Base-by-base conservation (phyloP, 2,113 vertebrate species). In the Tursiops truncatus region DNA sequence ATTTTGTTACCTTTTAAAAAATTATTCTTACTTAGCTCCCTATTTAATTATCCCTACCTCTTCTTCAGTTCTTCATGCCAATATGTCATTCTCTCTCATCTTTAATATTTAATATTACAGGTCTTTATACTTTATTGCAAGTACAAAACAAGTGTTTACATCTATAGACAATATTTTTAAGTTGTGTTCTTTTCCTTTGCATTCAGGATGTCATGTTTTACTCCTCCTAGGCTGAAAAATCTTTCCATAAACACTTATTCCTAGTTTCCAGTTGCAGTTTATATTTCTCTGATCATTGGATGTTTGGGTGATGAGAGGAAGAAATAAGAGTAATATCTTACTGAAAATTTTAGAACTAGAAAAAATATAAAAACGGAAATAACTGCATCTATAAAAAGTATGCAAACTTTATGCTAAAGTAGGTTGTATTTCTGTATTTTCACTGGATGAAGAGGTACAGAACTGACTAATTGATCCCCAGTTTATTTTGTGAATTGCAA, bases 401-500 rank as follows among this genome's bases (percentile, higher is more conserved):
- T 76, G 89, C 18, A 62, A 53, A 62, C 26, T 73, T 47, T 91
- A 41, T 47, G 28, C 9, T 41, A 60, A 62, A 76, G 83, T 80
- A 41, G 15, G 44, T 41, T 84, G 3, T 41, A 68, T 80, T 85
- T 94, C 31, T 95, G 3, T 80, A 81, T 85, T 44, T 94, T 89
- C 71, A 91, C 7, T 73, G 50, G 50, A 3, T 89, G 13, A 74
- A 77, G 47, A 89, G 17, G 9, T 67, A 83, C 9, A 77, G 18
- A 80, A 84, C 9, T 86, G 13, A 89, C 76, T 44, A 47, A 28
- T 86, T 94, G 41, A 70, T 90, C 53, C 13, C 8, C 10, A 62
- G 36, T 93, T 92, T 41, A 95, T 91, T 96, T 95, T 89, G 53
- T 96, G 83, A 96, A 60, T 95, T 73, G 17, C 58, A 97, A 87